Conservation (phyloP, 2,113 vertebrate species). For the Erythrocercus mccallii region DNA sequence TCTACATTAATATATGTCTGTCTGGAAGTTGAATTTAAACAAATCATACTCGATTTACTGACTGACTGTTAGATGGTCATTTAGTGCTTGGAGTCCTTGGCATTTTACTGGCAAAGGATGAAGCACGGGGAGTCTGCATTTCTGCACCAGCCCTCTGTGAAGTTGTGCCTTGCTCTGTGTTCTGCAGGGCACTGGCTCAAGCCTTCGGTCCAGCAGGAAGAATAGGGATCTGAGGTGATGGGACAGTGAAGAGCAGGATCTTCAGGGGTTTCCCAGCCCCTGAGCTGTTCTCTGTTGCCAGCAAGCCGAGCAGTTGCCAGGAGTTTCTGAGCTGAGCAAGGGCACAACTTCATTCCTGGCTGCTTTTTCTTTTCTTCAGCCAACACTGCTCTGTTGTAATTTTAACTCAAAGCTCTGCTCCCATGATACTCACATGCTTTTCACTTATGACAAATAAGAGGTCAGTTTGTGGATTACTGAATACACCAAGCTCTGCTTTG, state of each 20-base stretch:
- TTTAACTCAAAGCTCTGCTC: neutral
- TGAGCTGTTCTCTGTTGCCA: neutral
- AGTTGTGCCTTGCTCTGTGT: neutral
- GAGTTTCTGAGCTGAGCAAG: neutral
- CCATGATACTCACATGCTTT: neutral
- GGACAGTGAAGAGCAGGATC: neutral
- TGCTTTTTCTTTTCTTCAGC: neutral
- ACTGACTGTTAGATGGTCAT: neutral
- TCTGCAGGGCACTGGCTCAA: neutral
- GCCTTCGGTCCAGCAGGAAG: neutral
- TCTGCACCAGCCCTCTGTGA: neutral
- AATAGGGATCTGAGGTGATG: neutral
- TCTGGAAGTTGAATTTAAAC: neutral
- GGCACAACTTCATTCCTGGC: neutral
- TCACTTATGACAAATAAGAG: neutral
- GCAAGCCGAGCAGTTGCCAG: fast-evolving
- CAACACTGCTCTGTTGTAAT: neutral
- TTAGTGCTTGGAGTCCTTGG: neutral
- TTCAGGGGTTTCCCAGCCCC: neutral
- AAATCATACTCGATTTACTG: neutral
- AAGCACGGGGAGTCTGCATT: neutral
- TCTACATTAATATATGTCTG: neutral
- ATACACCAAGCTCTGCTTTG: neutral
- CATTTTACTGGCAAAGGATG: neutral
- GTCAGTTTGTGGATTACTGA: neutral